These are phyloP conservation scores for Holcopasites calliopsidis DNA, from an alignment of 1,140 invertebrate species.

Conservation along the genomic window DNA sequence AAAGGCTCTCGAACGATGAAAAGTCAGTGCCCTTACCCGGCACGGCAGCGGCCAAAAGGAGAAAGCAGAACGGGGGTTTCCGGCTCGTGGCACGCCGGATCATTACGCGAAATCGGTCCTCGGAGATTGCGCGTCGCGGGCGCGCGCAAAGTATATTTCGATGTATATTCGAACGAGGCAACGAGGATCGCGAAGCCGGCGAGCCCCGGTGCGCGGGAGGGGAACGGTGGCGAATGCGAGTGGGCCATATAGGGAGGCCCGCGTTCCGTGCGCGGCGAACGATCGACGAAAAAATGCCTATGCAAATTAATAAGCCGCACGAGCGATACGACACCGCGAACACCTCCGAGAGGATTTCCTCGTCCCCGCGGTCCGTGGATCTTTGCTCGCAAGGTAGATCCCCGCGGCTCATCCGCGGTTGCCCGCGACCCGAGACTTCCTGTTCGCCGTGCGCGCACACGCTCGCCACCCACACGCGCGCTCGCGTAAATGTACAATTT, in stretches of 20 bases:
- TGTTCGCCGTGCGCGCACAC: not conserved
- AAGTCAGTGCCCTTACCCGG: constrained; percentile 43
- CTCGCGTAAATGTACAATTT: constrained; percentile 20
- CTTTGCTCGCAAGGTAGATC: constrained; percentile 1
- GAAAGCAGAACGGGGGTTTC: constrained; percentile 50
- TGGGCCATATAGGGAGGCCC: constrained; percentile 53
- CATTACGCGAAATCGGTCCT: constrained; percentile 56
- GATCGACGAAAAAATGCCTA: constrained; percentile 40
- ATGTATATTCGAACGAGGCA: constrained; percentile 45
- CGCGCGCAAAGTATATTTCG: constrained; percentile 57
- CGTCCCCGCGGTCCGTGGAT: not conserved
- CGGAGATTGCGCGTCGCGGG: constrained; percentile 50
- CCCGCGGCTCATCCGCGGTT: constrained; percentile 5
- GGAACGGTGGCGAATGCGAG: constrained; percentile 19
- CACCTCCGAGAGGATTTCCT: constrained; percentile 42
- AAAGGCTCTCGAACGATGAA: constrained; percentile 22
- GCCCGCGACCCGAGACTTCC: constrained; percentile 8
- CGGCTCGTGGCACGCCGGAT: constrained; percentile 36
- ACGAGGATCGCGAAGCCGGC: not conserved
- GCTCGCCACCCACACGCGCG: constrained; percentile 3
- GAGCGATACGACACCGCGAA: constrained; percentile 48
- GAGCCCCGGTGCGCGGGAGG: not conserved
- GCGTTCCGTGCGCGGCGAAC: constrained; percentile 23
- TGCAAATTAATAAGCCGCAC: constrained; percentile 63
- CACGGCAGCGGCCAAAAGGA: constrained; percentile 55